A percentile compares a stretch with the other conserved stretches of the same genome.
phyloP scores from a whole-genome alignment of 2,888 invertebrate genomes.

The Pyrrhosoma nymphula region DNA sequence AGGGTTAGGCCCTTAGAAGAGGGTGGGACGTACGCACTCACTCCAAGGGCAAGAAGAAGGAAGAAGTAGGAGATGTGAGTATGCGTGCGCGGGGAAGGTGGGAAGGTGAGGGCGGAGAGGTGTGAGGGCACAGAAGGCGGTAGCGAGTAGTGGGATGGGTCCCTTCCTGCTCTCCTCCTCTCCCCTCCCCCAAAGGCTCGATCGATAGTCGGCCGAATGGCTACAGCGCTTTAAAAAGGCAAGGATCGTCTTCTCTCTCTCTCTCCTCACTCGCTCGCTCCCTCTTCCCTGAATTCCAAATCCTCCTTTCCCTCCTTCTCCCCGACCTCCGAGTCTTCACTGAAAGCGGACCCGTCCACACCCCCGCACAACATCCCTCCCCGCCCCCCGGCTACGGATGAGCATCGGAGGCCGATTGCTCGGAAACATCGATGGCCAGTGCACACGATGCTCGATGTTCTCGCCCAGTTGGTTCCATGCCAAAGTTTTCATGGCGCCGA shows the following conservation, averaged over 20 bases:
- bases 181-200: not conserved
- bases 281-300: not conserved
- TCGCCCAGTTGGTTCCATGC: no score
- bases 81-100: not conserved
- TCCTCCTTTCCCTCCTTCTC: slow-evolving; percentile 9
- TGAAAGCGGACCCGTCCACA: not conserved
- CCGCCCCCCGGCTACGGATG: no score
- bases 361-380: not conserved
- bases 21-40: slow-evolving; percentile 19
- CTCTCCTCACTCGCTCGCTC: not conserved
- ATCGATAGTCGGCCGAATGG: slow-evolving; percentile 65
- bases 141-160: slow-evolving; percentile 37
- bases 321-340: not conserved
- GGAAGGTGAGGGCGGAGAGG: slow-evolving; percentile 53
- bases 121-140: slow-evolving; percentile 9
- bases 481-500: no score
- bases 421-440: no score
- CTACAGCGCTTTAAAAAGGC: slow-evolving; percentile 64
- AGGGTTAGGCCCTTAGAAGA: not conserved
- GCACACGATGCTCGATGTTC: no score
- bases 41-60: not conserved
- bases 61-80: not conserved
- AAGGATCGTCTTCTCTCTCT: slow-evolving; percentile 16
- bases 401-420: no score
- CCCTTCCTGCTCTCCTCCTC: not conserved